These are phyloP conservation scores for Macquaria australasica DNA, from an alignment of 2,113 vertebrate species.

Conservation along the genomic window DNA sequence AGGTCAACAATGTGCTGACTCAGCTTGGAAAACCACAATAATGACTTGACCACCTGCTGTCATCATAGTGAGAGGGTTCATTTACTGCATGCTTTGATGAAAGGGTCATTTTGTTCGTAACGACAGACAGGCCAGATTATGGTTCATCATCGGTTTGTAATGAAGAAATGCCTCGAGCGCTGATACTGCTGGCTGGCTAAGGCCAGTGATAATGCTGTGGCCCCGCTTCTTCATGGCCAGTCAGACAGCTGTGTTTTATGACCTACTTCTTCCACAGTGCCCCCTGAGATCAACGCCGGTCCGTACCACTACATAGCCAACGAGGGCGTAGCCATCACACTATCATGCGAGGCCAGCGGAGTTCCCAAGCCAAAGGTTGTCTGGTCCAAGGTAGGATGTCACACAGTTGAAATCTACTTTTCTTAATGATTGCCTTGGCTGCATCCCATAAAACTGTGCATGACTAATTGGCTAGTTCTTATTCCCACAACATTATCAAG, in stretches of 20 bases:
- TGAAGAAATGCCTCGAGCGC: constrained; percentile 73
- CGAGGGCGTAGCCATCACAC: constrained; percentile 85
- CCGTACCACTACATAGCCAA: constrained; percentile 86
- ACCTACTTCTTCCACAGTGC: constrained; percentile 84
- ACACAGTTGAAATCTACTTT: constrained; percentile 29
- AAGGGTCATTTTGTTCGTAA: constrained; percentile 59
- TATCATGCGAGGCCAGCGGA: constrained; percentile 86
- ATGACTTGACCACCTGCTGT: constrained; percentile 65
- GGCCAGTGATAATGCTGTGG: constrained; percentile 55
- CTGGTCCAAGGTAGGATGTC: constrained; percentile 91
- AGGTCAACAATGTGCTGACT: constrained; percentile 61
- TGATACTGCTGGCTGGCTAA: constrained; percentile 39
- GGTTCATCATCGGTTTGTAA: constrained; percentile 76
- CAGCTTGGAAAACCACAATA: constrained; percentile 56
- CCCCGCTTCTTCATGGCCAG: constrained; percentile 31
- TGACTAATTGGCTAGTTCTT: constrained; percentile 40
- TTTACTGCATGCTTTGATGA: constrained; percentile 69
- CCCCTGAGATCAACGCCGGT: constrained; percentile 89
- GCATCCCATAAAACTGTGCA: constrained; percentile 23
- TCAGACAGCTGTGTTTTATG: constrained; percentile 77
- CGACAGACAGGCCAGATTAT: constrained; percentile 73
- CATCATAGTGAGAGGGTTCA: constrained; percentile 56
- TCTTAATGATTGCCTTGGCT: constrained; percentile 45
- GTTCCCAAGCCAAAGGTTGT: constrained; percentile 86
- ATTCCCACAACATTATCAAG: constrained; percentile 39